Conservation (phyloP, 1,140 invertebrate species). For the Campoletis sonorensis region DNA sequence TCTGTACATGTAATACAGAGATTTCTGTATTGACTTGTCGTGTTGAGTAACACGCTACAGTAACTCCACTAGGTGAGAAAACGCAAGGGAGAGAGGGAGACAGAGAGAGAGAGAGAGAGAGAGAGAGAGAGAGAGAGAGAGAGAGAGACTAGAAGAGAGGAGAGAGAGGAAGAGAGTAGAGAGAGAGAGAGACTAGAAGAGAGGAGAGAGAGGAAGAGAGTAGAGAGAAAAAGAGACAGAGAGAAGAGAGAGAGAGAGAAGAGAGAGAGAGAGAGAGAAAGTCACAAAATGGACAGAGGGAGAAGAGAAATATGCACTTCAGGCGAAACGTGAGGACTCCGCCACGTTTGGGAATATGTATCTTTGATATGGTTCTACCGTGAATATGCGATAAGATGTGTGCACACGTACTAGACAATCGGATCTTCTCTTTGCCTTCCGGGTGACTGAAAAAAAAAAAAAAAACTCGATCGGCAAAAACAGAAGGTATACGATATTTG, state of each 20-base stretch:
- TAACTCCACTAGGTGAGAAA: conserved; percentile 4
- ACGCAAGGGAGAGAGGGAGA: background rate
- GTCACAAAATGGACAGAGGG: no score
- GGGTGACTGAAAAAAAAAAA: background rate
- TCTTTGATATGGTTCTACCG: conserved; percentile 28
- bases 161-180: no score
- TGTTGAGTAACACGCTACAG: conserved; percentile 7
- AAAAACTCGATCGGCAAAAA: background rate
- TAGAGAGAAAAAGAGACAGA: no score
- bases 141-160: no score
- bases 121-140: background rate
- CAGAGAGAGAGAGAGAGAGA: no score
- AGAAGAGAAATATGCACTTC: conserved; percentile 28
- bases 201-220: no score
- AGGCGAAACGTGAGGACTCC: conserved; percentile 10
- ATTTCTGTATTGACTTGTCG: conserved; percentile 38
- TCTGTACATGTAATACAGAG: conserved; percentile 16
- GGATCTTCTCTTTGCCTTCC: conserved; percentile 6
- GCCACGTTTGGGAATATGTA: conserved; percentile 37
- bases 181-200: no score
- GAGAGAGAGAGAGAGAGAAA: background rate
- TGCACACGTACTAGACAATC: conserved; percentile 40
- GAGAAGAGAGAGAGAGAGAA: background rate
- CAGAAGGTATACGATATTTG: background rate
- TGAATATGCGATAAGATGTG: conserved; percentile 30